Base-by-base conservation (phyloP, 1,140 invertebrate genomes). In the Anastrepha ludens region DNA sequence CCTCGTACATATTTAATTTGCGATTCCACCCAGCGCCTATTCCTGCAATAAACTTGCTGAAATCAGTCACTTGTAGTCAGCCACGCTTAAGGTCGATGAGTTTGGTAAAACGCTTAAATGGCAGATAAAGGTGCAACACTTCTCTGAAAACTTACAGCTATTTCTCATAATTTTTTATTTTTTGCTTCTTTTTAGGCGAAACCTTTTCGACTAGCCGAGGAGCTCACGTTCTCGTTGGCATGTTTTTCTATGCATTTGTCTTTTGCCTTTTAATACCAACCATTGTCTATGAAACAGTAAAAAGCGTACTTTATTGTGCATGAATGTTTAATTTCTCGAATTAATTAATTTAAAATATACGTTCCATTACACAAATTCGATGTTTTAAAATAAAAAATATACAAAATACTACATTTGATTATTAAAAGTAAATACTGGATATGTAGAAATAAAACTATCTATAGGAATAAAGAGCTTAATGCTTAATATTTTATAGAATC, bases 311-410 rank as follows among this genome's bases (percentile, higher is more conserved):
- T 74, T 67, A 11, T 74, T 74, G 41, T 6, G 39, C 0, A 47
- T 47, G 39, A 74, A 41, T 74, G 15, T n/a, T 74, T 74, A 44
- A 74, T 74, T 74, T 74, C 29, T 41, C 11, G 39, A 67, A 67
- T 67, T 11, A 64, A 20, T 64, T 64, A 64, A 64, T 29, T 29
- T 29, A 0, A 64, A 64, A 64, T 64, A 20, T 64, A 64, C 20
- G 29, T 29, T 29, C 29, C 29, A 29, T 29, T 55, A 55, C 11
- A 55, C 6, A 55, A 55, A 11, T 11, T 6, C 6, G 50, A 55
- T 55, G 50, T 55, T 8, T 55, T 55, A 55, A 8, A 55, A 55
- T 55, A 55, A 55, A 55, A 55, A 55, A 55, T 8, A 55, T 55
- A 55, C 6, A 29, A 29, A 29, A 29, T 29, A 29, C 29, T 29